These are phyloP conservation scores for Dexiosoma caninum DNA, from an alignment of 2,888 invertebrate species.

Conservation along the genomic window DNA sequence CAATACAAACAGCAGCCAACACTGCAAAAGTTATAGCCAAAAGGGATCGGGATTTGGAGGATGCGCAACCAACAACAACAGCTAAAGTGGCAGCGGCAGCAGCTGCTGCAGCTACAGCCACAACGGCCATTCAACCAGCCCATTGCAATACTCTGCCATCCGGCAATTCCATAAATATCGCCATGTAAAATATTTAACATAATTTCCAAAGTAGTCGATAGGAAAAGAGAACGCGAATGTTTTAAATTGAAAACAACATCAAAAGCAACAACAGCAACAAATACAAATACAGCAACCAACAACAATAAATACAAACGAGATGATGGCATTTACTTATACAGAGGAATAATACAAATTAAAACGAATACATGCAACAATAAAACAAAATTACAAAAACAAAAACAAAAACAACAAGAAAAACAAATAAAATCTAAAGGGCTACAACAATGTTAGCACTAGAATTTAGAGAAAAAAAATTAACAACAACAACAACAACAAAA, in stretches of 20 bases:
- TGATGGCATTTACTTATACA: constrained; percentile 64
- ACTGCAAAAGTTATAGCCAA: constrained; percentile 59
- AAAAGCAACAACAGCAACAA: constrained; percentile 39
- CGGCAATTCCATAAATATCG: constrained; percentile 54
- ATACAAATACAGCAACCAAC: constrained; percentile 56
- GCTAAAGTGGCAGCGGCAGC: constrained; percentile 28
- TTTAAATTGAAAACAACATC: neutral
- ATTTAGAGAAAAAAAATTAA: neutral
- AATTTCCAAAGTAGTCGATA: neutral
- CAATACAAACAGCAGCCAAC: constrained; percentile 68
- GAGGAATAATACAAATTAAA: constrained; percentile 36
- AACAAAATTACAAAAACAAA: neutral
- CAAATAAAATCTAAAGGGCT: neutral
- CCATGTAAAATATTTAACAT: constrained; percentile 44
- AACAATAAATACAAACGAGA: constrained; percentile 61
- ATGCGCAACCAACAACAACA: constrained; percentile 24
- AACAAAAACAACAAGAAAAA: neutral
- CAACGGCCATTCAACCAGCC: neutral
- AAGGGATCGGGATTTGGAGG: constrained; percentile 40
- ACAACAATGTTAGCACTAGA: constrained; percentile 16
- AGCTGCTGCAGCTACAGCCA: constrained; percentile 15
- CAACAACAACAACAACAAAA: neutral
- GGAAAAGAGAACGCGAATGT: neutral
- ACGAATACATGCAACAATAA: neutral
- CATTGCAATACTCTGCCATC: constrained; percentile 40